Evolutionary conservation across 2,888 invertebrate genomes (phyloP).

Genomic region (Deilephila elpenor): DNA sequence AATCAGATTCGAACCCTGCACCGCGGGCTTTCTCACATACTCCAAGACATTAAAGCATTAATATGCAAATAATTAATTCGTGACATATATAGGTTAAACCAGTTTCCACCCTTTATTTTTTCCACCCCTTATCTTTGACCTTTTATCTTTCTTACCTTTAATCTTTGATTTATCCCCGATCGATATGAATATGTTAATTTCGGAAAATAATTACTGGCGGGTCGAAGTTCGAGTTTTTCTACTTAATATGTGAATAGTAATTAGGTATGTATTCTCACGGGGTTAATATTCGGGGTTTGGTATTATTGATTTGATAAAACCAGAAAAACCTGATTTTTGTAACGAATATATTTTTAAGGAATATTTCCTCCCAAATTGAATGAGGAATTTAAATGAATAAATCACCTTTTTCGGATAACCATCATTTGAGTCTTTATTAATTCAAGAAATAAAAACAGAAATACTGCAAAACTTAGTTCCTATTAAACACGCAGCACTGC

Average conservation of each 20-base stretch:
- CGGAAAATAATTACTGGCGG: constrained; percentile 67
- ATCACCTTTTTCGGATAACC: background rate
- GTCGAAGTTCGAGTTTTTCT: constrained; percentile 49
- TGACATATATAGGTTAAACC: constrained; percentile 66
- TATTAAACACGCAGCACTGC: background rate
- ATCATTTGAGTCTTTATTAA: too few species aligned
- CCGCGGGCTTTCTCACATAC: constrained; percentile 66
- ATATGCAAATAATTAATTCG: constrained; percentile 78
- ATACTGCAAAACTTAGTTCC: too few species aligned
- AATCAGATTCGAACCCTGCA: constrained; percentile 44
- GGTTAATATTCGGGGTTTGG: constrained; percentile 17
- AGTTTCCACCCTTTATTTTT: constrained; percentile 54
- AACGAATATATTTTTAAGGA: background rate
- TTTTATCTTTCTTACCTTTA: constrained; percentile 77
- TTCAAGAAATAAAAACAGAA: too few species aligned
- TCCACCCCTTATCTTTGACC: constrained; percentile 75
- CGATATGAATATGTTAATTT: constrained; percentile 77
- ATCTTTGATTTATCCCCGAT: constrained; percentile 70
- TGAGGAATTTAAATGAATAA: background rate
- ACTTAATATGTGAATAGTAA: constrained; percentile 83
- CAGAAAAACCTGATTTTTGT: constrained; percentile 8
- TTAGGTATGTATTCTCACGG: constrained; percentile 51
- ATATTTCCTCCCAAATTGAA: constrained; percentile 65
- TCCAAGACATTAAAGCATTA: constrained; percentile 58
- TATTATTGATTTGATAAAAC: constrained; percentile 18